Base-by-base conservation (phyloP, 2,888 invertebrate genomes). In the Orchestes rusci region DNA sequence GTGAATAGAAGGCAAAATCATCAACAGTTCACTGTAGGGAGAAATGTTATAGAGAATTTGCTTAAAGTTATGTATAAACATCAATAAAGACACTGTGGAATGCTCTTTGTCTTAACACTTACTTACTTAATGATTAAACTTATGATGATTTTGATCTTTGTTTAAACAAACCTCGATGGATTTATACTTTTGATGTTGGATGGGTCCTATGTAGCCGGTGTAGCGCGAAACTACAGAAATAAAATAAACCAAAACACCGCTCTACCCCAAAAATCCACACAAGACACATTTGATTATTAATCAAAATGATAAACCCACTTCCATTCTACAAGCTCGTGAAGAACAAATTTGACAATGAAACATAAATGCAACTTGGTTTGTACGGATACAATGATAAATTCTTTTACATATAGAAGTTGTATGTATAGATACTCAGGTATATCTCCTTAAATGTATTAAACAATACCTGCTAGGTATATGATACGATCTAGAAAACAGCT, bases 381-480 rank as follows among this genome's bases (percentile, higher is more conserved):
- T 30, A 38, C 27, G 38, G 49, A 55, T 56, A 58, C 53, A 57
- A 56, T 57, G 57, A 55, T 56, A 55, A 54, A 55, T 55, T 52
- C 49, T 53, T 49, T 52, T 52, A 37, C 41, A 45, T 41, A 28
- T 37, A 23, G 41, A 32, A 23, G 29, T 13, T 29, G 12, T 39
- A 36, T 36, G 27, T 40, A 36, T 45, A 45, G 35, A 40, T 45
- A 40, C 15, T 45, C 45, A 46, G 43, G 39, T 43, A 43, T 48
- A 48, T 39, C 34, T 43, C 27, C 33, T 43, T 43, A 33, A 43
- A 35, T n/a, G 12, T 38, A 43, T 39, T 39, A 46, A 46, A 48
- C 39, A 48, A 48, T 43, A 31, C 16, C 20, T n/a, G n/a, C 37
- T 45, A 45, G 36, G 32, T 35, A n/a, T 45, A 45, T 31, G 32